Conservation (phyloP, 2,888 invertebrate genomes). For the Meganola albula region DNA sequence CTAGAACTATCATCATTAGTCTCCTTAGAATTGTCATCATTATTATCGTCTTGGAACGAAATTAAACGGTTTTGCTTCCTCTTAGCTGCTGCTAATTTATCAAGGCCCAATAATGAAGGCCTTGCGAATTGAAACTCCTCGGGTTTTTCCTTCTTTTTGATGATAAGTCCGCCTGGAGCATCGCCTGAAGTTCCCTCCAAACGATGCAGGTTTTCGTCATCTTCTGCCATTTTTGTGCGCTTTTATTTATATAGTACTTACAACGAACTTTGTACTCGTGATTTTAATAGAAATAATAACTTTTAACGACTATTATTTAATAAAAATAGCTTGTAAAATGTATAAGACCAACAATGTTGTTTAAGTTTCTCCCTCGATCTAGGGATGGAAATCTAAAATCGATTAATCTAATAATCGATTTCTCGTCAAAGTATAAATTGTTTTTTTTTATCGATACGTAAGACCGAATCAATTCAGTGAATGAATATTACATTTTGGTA, state of each 20-base stretch:
- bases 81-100: constrained; percentile 89
- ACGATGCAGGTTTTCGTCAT: constrained; percentile 81
- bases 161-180: constrained; percentile 84
- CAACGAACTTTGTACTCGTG: constrained; percentile 7
- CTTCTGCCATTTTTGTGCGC: constrained; percentile 49
- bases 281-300: constrained; percentile 4
- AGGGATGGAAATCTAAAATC: no score
- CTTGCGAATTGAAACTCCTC: constrained; percentile 86
- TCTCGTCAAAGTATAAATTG: no score
- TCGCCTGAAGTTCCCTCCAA: constrained; percentile 82
- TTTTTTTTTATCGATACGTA: no score
- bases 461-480: no score
- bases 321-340: constrained; percentile 24
- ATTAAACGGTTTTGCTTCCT: constrained; percentile 82
- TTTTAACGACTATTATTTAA: constrained; percentile 6
- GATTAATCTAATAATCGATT: no score
- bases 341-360: no score
- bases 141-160: constrained; percentile 79
- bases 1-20: constrained; percentile 31
- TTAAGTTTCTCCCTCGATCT: no score
- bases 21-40: constrained; percentile 43
- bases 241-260: constrained; percentile 11
- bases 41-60: constrained; percentile 78
- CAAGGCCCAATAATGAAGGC: constrained; percentile 88
- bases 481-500: no score